Percentiles rank a stretch among this genome's conserved stretches.
Conservation (phyloP, 2,888 invertebrate genomes). For the Trachelus iudaicus region DNA sequence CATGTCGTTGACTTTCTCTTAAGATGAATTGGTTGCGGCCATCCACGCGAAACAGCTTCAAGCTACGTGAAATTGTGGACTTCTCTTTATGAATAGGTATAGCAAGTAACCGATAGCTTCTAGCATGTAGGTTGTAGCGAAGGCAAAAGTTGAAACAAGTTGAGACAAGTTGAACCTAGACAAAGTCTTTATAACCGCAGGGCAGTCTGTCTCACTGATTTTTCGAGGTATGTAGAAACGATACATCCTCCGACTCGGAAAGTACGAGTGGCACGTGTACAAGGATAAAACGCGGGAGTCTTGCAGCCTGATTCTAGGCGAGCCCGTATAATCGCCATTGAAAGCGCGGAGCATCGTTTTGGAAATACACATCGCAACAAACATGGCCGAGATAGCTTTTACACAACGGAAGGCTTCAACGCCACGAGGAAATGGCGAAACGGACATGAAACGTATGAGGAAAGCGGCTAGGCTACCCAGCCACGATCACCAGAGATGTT, state of each 20-base stretch:
- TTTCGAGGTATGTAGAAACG: background rate
- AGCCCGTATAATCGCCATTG: slow-evolving; percentile 27
- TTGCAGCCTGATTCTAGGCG: background rate
- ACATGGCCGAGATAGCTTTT: slow-evolving; percentile 52
- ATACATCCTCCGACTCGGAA: background rate
- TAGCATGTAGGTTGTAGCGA: background rate
- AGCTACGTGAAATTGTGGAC: background rate
- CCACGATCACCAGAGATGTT: slow-evolving; percentile 65
- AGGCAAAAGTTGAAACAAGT: background rate
- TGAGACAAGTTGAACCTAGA: background rate
- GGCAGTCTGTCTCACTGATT: background rate
- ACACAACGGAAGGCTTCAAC: slow-evolving; percentile 1
- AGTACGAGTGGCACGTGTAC: background rate
- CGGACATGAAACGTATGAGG: slow-evolving; percentile 6
- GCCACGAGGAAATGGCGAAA: slow-evolving; percentile 6
- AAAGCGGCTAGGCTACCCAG: slow-evolving; percentile 36
- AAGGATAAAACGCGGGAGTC: background rate
- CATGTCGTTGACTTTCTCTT: background rate
- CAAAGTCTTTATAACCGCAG: background rate
- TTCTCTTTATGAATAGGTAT: background rate
- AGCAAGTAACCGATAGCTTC: background rate
- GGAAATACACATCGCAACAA: slow-evolving; percentile 45
- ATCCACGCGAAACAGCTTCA: background rate
- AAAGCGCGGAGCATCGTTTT: slow-evolving; percentile 19
- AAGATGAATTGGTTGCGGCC: background rate